Conservation (phyloP, 2,113 vertebrate species). For the Mirounga angustirostris region DNA sequence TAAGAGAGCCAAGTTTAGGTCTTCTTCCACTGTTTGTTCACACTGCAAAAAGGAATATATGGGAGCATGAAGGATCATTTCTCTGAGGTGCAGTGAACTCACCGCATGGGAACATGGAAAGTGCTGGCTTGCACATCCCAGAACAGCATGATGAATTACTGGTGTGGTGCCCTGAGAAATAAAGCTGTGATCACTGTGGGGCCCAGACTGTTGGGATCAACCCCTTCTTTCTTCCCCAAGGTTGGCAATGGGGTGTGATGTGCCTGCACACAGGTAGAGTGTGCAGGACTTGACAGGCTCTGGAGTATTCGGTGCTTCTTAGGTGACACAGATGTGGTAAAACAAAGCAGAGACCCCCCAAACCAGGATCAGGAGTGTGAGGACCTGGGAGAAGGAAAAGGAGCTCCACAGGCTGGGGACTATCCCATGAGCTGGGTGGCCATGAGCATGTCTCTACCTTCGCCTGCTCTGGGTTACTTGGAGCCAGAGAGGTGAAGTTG, state of each 20-base stretch:
- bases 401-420: neutral
- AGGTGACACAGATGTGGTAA: neutral
- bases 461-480: neutral
- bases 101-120: neutral
- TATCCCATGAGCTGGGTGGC: fast-evolving
- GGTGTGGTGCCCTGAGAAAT: neutral
- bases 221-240: neutral
- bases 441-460: neutral
- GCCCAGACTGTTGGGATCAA: no score
- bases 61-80: neutral
- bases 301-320: fast-evolving
- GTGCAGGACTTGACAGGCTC: neutral
- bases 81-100: neutral
- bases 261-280: fast-evolving
- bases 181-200: neutral
- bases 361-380: fast-evolving
- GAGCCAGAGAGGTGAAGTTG: neutral
- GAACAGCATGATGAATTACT: no score
- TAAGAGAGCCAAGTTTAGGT: neutral
- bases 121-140: neutral
- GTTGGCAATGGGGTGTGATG: neutral
- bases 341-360: neutral
- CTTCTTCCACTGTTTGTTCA: neutral
- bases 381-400: fast-evolving
- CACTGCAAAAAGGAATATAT: neutral